Evolutionary conservation across 1,140 invertebrate species (phyloP), one percentile per base, ranked within the genome.

Genomic region (Stegodyphus mimosarum): DNA sequence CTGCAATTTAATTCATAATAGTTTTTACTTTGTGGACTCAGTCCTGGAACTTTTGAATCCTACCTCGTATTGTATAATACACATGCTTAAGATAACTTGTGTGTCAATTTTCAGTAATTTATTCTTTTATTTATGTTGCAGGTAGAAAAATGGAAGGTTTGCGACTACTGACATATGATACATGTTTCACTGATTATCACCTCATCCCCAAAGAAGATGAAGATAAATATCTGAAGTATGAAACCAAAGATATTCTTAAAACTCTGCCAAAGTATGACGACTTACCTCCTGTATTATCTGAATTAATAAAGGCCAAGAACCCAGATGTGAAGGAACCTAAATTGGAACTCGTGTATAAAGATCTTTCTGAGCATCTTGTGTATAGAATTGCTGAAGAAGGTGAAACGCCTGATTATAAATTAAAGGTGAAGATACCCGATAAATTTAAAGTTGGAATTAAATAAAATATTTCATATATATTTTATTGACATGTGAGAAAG

Each of bases 141-240:
- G 85, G 85, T 33, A 50, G 70, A 5, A 74, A 70, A 69, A 0
- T 80, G 55, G 48, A 71, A 51, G 85, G 64, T 6, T 50, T 80
- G 13, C 17, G 51, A 48, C 64, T 79, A 7, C n/a, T 79, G 1
- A 60, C 50, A 10, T 9, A 60, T 13, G 5, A n/a, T 2, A 86
- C 76, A 6, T 86, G 66, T 49, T 17, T 80, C 5, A 70, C 85
- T 15, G 85, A 86, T 13, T 86, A 13, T 33, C 33, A 69, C 9
- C 53, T 86, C 11, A 48, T 86, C 0, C 77, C 85, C 10, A 80
- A 48, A 51, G 77, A 86, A 15, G 85, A 86, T 10, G 85, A 86
- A 63, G 71, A 50, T 0, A 17, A 74, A 15, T 86, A 80, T 48
- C 51, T 80, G 4, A 60, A 80, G 1, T 66, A 7, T 49, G 15